phyloP scores from a whole-genome alignment of 2,113 vertebrate species.

The Psittacus erithacus region DNA sequence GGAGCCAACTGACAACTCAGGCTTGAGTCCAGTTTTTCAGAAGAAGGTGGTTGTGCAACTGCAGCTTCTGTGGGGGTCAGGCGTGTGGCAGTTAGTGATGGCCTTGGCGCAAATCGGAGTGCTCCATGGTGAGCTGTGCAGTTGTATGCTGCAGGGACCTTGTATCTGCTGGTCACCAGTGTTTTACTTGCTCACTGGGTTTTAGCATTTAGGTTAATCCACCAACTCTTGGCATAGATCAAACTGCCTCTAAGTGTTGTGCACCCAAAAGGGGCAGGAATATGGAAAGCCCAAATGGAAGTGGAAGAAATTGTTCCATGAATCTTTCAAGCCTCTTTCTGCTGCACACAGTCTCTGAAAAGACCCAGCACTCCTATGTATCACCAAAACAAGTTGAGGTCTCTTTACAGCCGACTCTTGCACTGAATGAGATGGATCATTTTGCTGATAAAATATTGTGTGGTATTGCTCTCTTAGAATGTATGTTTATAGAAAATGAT shows the following conservation, averaged over 20 bases:
- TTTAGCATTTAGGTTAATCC: background rate
- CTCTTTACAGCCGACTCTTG: background rate
- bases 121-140: fast-evolving
- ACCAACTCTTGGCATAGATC: background rate
- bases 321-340: background rate
- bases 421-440: background rate
- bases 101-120: background rate
- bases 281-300: background rate
- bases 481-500: background rate
- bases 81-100: fast-evolving
- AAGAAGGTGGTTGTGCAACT: background rate
- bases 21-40: background rate
- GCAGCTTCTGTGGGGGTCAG: background rate
- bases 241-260: background rate
- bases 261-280: background rate
- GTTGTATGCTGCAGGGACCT: fast-evolving
- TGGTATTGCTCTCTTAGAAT: background rate
- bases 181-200: fast-evolving
- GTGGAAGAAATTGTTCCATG: background rate
- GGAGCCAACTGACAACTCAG: background rate
- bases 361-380: background rate
- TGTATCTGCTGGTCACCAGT: background rate
- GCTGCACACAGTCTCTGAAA: background rate
- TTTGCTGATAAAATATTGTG: background rate
- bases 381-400: background rate